Evolutionary conservation across 2,888 invertebrate genomes (phyloP).

Genomic region (Eupithecia vulgata): DNA sequence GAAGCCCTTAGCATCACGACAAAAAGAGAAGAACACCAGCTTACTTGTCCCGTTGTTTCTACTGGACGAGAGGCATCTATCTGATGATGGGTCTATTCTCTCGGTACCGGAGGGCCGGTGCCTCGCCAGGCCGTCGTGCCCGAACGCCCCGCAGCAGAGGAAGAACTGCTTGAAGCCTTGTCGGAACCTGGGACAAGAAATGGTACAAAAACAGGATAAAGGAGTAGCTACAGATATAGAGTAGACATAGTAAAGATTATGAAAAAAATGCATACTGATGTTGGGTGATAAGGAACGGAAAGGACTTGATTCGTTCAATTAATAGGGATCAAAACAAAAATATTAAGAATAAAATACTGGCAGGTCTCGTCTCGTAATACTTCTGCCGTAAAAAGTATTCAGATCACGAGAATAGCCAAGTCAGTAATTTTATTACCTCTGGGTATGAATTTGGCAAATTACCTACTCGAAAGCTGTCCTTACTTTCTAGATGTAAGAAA

Average conservation of each 20-base stretch:
- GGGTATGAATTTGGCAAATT: too few relatives aligned
- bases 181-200: constrained; percentile 89
- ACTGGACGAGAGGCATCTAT: constrained; percentile 56
- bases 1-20: background rate
- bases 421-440: too few relatives aligned
- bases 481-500: too few relatives aligned
- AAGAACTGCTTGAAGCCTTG: constrained; percentile 97
- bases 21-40: background rate
- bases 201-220: background rate
- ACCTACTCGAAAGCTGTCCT: too few relatives aligned
- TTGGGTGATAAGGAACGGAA: background rate
- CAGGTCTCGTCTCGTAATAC: too few relatives aligned
- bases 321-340: too few relatives aligned
- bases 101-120: constrained; percentile 90
- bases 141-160: constrained; percentile 91
- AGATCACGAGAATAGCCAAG: too few relatives aligned
- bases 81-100: constrained; percentile 90
- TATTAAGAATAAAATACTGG: too few relatives aligned
- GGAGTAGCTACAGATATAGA: too few relatives aligned
- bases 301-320: too few relatives aligned
- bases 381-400: too few relatives aligned
- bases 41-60: constrained; percentile 80
- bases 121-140: constrained; percentile 86
- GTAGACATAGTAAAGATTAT: too few relatives aligned
- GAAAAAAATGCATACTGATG: background rate